Conservation (phyloP, 2,797 vertebrate species). For the Dermochelys coriacea region DNA sequence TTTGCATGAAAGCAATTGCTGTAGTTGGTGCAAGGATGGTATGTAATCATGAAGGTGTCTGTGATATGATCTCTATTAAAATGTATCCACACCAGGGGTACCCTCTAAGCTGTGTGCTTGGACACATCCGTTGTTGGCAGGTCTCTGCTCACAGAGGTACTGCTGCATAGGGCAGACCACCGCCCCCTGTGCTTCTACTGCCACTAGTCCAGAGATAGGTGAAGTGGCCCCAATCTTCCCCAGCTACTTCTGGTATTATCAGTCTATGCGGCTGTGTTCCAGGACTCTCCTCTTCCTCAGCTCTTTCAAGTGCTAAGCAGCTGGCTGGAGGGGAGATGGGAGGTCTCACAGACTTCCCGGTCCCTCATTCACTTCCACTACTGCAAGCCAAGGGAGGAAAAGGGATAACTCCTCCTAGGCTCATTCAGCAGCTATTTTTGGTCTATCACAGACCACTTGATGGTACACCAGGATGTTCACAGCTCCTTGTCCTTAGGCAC, state of each 20-base stretch:
- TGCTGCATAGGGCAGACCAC: accelerated
- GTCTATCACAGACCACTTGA: not conserved
- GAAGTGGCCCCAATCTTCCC: not conserved
- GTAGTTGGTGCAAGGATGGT: not conserved
- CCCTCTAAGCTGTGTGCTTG: not conserved
- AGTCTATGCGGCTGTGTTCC: not conserved
- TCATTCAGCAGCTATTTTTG: not conserved
- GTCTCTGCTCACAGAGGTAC: accelerated
- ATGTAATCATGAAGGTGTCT: not conserved
- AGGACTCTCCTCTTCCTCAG: accelerated
- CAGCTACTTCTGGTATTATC: not conserved
- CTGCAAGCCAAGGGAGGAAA: not conserved
- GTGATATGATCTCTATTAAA: not conserved
- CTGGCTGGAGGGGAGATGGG: not conserved
- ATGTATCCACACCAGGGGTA: not conserved
- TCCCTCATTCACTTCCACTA: not conserved
- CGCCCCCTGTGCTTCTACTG: not conserved
- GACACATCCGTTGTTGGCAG: not conserved
- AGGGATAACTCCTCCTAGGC: not conserved
- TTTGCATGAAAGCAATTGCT: not conserved
- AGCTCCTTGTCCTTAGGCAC: not conserved
- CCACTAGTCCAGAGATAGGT: not conserved
- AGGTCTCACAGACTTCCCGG: not conserved
- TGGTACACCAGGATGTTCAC: not conserved
- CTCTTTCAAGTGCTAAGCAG: not conserved